Conservation (phyloP, 2,888 invertebrate genomes). For the Oasisia sp. region DNA sequence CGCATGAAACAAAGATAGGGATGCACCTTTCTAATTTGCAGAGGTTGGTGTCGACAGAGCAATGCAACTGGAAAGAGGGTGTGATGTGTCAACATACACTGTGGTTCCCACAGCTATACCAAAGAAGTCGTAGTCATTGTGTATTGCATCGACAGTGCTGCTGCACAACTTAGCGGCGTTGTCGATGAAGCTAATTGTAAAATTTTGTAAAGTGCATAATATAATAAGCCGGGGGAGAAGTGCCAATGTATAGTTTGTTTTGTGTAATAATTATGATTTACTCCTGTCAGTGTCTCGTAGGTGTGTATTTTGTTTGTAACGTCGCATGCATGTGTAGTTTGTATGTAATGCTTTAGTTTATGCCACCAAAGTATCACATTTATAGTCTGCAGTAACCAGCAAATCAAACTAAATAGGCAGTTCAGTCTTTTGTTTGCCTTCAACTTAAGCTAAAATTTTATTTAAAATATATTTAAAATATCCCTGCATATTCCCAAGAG, state of each 20-base stretch:
- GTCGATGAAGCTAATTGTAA: background rate
- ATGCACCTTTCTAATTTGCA: background rate
- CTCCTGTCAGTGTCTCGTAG: background rate
- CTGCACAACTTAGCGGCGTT: background rate
- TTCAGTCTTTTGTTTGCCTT: background rate
- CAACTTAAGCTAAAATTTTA: background rate
- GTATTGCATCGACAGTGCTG: background rate
- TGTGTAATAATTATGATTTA: background rate
- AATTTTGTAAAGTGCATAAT: slow-evolving; percentile 7
- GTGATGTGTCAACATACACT: background rate
- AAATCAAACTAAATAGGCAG: background rate
- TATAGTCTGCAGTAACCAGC: background rate
- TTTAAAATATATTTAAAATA: background rate
- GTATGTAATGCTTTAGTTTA: background rate
- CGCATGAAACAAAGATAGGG: background rate
- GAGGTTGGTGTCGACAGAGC: background rate
- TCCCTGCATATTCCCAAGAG: too few relatives aligned
- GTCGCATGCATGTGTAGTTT: background rate
- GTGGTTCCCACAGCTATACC: background rate
- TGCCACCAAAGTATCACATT: background rate
- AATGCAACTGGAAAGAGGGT: background rate
- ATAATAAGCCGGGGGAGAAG: background rate
- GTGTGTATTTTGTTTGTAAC: too few relatives aligned
- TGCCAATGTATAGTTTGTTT: background rate
- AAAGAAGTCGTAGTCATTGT: background rate